Evolutionary conservation across 2,113 vertebrate species (phyloP).

Genomic region (Copsychus sechellarum): DNA sequence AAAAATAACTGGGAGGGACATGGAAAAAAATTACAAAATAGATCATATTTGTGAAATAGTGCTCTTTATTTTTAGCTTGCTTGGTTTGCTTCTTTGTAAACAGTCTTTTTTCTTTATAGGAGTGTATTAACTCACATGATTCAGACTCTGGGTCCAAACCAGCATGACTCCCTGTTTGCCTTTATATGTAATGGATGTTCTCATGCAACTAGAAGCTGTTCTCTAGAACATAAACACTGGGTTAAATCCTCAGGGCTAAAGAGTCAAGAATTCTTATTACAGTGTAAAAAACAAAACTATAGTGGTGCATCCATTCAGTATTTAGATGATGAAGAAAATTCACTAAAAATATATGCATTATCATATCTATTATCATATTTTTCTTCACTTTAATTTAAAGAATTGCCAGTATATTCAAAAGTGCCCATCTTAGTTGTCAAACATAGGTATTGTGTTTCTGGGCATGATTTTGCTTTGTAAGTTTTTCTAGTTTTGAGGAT

Average conservation of each 20-base stretch:
- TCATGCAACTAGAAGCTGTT: not conserved
- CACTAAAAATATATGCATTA: not conserved
- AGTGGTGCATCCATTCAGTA: not conserved
- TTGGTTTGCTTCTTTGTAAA: not conserved
- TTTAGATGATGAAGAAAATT: not conserved
- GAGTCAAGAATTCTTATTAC: not conserved
- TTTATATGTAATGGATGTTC: not conserved
- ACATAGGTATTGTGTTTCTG: not conserved
- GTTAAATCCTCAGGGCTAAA: not conserved
- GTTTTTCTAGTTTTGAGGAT: not conserved
- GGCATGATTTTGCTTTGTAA: not conserved
- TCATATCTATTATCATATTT: not conserved
- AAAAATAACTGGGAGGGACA: constrained; percentile 28
- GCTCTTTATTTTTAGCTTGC: constrained; percentile 29
- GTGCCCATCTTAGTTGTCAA: not conserved
- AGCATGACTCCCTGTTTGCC: not conserved
- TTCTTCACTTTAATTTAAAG: not conserved
- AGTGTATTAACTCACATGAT: not conserved
- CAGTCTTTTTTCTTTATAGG: not conserved
- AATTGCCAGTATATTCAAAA: not conserved
- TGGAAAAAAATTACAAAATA: not conserved
- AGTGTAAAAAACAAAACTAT: not conserved
- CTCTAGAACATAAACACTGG: not conserved
- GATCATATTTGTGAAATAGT: not conserved
- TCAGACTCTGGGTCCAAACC: not conserved